Base-by-base conservation (phyloP, 2,113 vertebrate genomes). In the Oncorhynchus kisutch region DNA sequence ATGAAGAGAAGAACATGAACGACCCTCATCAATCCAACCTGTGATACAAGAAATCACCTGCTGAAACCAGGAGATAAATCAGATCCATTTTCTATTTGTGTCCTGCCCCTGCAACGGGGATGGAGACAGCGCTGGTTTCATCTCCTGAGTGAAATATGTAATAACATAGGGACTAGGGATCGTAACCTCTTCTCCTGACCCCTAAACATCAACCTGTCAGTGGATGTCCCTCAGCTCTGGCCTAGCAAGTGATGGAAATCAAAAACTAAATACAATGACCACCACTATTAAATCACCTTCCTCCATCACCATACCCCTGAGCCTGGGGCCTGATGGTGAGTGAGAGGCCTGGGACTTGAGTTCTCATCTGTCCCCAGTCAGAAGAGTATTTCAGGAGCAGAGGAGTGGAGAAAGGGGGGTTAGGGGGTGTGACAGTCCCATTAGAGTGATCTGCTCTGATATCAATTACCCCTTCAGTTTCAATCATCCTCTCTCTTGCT, bases 401-500 rank as follows among this genome's bases (percentile, higher is more conserved):
- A 78, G 81, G 65, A 66, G 78, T 81, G 34, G 27, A 70, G 59
- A 62, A 80, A 70, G 62, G 75, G 71, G 74, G 87, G 85, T 93
- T 94, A 95, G 92, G 95, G 57, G 78, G 86, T 87, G 86, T 92
- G 94, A 95, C 93, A 95, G 90, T 90, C 84, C 90, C 77, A 91
- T 95, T 94, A 95, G 69, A 85, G 81, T 85, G 90, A 92, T 88
- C 91, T 88, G 85, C 86, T 87, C 88, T 79, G 84, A 91, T 93
- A 95, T 94, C 92, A 94, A 94, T 94, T 93, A 94, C 88, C 86
- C 89, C 85, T 91, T 94, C 91, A 91, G 91, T 92, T 93, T 91
- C 91, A 90, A 91, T 94, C 91, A 79, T 59, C 18, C 76, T 62
- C 74, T 71, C 60, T 67, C 39, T 54, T 29, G 2, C 51, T 24